Conservation (phyloP, 2,888 invertebrate genomes). For the Luperina testacea region DNA sequence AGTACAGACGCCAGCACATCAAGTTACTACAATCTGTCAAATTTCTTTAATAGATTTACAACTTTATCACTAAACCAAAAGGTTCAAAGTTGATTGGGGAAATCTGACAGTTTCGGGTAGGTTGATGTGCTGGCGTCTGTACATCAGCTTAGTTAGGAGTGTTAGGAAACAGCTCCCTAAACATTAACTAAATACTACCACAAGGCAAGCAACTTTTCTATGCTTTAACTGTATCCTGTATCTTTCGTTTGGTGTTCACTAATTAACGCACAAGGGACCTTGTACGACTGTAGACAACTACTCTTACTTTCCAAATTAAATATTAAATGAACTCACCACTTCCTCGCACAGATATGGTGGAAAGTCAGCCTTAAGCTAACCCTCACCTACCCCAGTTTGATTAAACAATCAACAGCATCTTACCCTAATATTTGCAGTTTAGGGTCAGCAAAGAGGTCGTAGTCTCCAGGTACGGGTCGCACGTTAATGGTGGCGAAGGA, state of each 20-base stretch:
- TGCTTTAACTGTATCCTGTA: neutral
- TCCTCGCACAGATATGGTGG: neutral
- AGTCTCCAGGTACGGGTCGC: constrained; percentile 92
- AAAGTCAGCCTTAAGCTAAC: neutral
- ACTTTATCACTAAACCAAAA: too few relatives aligned
- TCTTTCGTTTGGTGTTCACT: constrained; percentile 11
- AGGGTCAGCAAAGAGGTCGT: constrained; percentile 91
- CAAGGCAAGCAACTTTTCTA: constrained; percentile 26
- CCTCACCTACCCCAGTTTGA: neutral
- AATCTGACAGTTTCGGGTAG: too few relatives aligned
- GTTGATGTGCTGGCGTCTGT: too few relatives aligned
- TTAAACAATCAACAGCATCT: neutral
- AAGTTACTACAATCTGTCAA: too few relatives aligned
- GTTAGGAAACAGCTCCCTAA: neutral
- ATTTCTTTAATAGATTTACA: too few relatives aligned
- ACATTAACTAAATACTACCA: neutral
- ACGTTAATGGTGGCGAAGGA: constrained; percentile 90
- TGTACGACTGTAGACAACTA: neutral
- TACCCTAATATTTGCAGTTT: constrained; percentile 93
- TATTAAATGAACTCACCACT: neutral
- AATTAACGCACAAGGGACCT: neutral
- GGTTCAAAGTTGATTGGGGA: too few relatives aligned
- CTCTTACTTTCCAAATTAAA: neutral
- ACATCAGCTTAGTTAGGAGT: neutral
- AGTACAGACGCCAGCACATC: too few relatives aligned